phyloP scores from a whole-genome alignment of 2,113 vertebrate species.

The Falcunculus frontatus region DNA sequence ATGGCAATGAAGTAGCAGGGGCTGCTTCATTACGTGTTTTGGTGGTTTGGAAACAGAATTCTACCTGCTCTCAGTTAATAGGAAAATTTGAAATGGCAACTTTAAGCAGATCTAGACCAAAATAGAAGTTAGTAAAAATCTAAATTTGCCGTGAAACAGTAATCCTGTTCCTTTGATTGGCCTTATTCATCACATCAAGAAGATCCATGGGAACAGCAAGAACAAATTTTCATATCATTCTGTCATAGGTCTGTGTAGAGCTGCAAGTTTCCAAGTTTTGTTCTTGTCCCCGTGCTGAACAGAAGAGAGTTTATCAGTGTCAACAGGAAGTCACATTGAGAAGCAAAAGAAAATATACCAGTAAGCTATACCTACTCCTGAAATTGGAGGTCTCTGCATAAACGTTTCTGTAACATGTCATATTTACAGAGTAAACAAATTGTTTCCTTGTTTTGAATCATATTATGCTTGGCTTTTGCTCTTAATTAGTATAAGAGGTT shows the following conservation, averaged over 20 bases:
- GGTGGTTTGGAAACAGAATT: not conserved
- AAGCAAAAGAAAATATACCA: not conserved
- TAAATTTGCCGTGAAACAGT: not conserved
- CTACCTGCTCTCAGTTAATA: not conserved
- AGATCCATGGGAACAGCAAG: not conserved
- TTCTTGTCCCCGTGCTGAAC: not conserved
- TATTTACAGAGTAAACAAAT: not conserved
- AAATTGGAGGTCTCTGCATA: not conserved
- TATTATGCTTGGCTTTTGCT: not conserved
- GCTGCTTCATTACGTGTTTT: not conserved
- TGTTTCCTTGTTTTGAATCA: not conserved
- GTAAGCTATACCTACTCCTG: not conserved
- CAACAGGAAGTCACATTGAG: not conserved
- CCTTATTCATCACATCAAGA: not conserved
- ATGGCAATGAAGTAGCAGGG: not conserved
- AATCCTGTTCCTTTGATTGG: not conserved
- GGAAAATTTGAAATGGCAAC: not conserved
- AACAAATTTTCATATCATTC: not conserved
- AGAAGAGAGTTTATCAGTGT: not conserved
- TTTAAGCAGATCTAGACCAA: not conserved
- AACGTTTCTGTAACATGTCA: not conserved
- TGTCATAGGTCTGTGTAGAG: not conserved
- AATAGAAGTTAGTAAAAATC: not conserved
- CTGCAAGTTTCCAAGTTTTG: not conserved
- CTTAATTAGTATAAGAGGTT: not conserved